A percentile compares a stretch with the other conserved stretches of the same genome.
Evolutionary conservation across 2,113 vertebrate genomes (phyloP).

Genomic region (Crotalus horridus): DNA sequence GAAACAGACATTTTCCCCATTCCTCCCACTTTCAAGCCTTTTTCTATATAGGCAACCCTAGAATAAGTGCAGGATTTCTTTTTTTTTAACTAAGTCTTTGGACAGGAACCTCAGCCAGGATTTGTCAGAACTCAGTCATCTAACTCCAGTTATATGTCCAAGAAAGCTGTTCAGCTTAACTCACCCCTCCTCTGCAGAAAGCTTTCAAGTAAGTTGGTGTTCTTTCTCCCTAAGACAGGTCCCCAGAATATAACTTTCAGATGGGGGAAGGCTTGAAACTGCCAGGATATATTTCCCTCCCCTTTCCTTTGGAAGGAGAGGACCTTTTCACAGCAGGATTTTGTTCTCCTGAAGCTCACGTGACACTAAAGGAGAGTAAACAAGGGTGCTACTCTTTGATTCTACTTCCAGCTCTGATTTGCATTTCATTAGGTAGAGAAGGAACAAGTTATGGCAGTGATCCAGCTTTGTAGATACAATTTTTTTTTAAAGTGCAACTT

Average conservation of each 20-base stretch:
- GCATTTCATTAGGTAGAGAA: background rate
- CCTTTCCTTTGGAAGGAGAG: background rate
- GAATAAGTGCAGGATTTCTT: background rate
- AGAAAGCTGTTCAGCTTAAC: background rate
- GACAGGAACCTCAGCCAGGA: background rate
- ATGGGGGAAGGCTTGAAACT: background rate
- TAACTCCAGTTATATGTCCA: background rate
- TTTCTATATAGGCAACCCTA: background rate
- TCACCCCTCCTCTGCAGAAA: background rate
- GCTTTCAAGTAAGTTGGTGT: background rate
- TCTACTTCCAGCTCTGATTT: background rate
- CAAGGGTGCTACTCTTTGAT: background rate
- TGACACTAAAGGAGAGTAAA: background rate
- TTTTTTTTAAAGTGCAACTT: background rate
- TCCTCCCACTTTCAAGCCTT: background rate
- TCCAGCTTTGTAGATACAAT: background rate
- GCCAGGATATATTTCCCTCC: background rate
- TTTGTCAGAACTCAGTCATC: background rate
- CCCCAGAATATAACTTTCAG: background rate
- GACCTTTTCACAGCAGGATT: background rate
- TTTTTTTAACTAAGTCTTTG: background rate
- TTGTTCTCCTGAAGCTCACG: background rate
- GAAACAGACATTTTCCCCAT: background rate
- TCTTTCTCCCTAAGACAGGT: background rate
- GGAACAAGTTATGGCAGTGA: background rate